phyloP scores from a whole-genome alignment of 2,888 invertebrate genomes.

The Xestobium rufovillosum region DNA sequence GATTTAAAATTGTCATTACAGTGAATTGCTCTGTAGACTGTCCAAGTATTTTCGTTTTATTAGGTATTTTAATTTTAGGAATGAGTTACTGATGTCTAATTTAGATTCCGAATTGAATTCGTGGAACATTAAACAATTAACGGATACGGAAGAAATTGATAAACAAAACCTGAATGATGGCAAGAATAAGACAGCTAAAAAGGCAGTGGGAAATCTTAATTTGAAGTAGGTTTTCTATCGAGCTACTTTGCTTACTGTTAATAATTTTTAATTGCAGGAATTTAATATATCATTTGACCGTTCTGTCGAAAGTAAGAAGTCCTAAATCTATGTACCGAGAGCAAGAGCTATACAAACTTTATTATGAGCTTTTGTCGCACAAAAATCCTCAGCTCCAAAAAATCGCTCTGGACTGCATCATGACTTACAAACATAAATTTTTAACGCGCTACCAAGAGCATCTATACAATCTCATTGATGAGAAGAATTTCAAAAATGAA shows the following conservation, averaged over 20 bases:
- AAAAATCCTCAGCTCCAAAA: conserved; percentile 76
- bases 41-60: conserved; percentile 30
- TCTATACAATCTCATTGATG: conserved; percentile 73
- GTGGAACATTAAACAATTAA: conserved; percentile 47
- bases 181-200: conserved; percentile 21
- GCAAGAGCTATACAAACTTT: conserved; percentile 65
- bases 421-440: conserved; percentile 77
- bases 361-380: conserved; percentile 71
- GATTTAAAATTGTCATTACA: no score
- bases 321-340: conserved; percentile 74
- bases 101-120: conserved; percentile 49
- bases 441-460: conserved; percentile 73
- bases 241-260: conserved; percentile 35
- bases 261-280: conserved; percentile 39
- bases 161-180: conserved; percentile 17
- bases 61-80: conserved; percentile 32
- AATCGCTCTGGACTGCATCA: conserved; percentile 75
- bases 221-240: conserved; percentile 27
- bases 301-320: conserved; percentile 73
- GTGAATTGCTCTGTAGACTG: conserved; percentile 2
- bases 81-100: conserved; percentile 54
- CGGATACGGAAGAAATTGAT: conserved; percentile 31
- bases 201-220: conserved; percentile 28
- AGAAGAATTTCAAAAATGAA: conserved; percentile 82
- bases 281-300: conserved; percentile 59